These are phyloP conservation scores for Scaptomyza reducta DNA, from an alignment of 2,888 invertebrate genomes.

Conservation along the genomic window DNA sequence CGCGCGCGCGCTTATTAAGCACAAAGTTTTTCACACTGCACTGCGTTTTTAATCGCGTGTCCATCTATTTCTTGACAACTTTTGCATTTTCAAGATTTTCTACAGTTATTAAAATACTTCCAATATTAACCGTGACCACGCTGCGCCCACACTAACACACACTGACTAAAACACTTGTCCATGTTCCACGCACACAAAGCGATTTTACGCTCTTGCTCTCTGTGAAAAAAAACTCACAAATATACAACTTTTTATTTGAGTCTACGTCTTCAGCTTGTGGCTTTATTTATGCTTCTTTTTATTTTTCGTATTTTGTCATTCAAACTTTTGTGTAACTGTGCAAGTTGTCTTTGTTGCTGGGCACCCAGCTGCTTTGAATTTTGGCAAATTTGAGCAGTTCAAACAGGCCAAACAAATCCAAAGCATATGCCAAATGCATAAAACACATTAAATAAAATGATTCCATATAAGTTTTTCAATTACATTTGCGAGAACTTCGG, in stretches of 20 bases:
- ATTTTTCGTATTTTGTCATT: constrained; percentile 44
- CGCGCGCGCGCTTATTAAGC: constrained; percentile 18
- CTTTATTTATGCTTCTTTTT: constrained; percentile 61
- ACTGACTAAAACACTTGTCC: constrained; percentile 15
- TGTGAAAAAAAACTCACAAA: constrained; percentile 15
- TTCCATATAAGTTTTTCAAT: constrained; percentile 28
- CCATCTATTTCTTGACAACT: constrained; percentile 53
- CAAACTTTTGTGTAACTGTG: constrained; percentile 43
- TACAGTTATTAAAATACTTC: constrained; percentile 58
- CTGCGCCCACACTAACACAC: constrained; percentile 47
- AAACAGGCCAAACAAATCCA: constrained; percentile 14
- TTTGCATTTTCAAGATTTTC: constrained; percentile 67
- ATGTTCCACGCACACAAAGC: constrained; percentile 40
- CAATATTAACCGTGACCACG: constrained; percentile 63
- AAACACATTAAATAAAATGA: constrained; percentile 45
- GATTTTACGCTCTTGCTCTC: constrained; percentile 62
- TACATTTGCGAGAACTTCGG: constrained; percentile 38
- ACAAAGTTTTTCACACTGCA: constrained; percentile 45
- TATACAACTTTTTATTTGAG: constrained; percentile 52
- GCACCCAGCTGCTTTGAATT: constrained; percentile 54
- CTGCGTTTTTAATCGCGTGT: constrained; percentile 61
- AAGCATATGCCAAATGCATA: constrained; percentile 5
- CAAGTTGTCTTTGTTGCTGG: constrained; percentile 31
- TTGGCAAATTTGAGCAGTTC: constrained; percentile 27
- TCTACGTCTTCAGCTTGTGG: constrained; percentile 52